Conservation (phyloP, 2,888 invertebrate species). For the Salticus scenicus region DNA sequence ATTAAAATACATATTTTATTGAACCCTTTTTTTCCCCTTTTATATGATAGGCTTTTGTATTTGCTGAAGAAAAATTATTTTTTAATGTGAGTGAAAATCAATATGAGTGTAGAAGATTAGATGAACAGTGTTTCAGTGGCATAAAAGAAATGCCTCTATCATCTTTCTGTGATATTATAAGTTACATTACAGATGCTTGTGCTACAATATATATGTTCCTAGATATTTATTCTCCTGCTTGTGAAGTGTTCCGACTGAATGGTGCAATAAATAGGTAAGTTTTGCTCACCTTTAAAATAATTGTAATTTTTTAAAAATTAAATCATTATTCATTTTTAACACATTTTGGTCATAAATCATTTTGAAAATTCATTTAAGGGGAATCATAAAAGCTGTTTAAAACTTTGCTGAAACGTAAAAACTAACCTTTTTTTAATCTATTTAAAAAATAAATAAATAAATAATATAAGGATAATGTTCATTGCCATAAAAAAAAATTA, state of each 20-base stretch:
- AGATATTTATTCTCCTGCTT: constrained; percentile 81
- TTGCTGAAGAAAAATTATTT: constrained; percentile 44
- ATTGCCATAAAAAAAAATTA: too few relatives aligned
- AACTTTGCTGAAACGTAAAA: too few relatives aligned
- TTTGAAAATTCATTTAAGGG: constrained; percentile 7
- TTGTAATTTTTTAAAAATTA: too few relatives aligned
- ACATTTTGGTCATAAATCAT: neutral
- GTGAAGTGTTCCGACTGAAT: constrained; percentile 79
- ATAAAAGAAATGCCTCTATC: constrained; percentile 70
- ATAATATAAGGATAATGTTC: too few relatives aligned
- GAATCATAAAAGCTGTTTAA: constrained; percentile 59
- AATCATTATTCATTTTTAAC: too few relatives aligned
- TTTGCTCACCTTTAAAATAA: neutral
- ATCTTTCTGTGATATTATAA: constrained; percentile 81
- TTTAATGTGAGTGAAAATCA: constrained; percentile 73
- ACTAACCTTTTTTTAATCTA: too few relatives aligned
- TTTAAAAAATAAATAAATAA: too few relatives aligned
- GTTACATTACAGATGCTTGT: constrained; percentile 83
- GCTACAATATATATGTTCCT: constrained; percentile 83
- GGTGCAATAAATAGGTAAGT: constrained; percentile 76
- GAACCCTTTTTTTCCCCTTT: too few relatives aligned
- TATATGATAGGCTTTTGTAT: constrained; percentile 72
- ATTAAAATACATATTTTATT: constrained; percentile 4
- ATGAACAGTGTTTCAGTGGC: constrained; percentile 11
- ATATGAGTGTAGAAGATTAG: neutral